These are phyloP conservation scores for Perodicticus potto DNA, from an alignment of 2,797 vertebrate genomes.

Conservation along the genomic window DNA sequence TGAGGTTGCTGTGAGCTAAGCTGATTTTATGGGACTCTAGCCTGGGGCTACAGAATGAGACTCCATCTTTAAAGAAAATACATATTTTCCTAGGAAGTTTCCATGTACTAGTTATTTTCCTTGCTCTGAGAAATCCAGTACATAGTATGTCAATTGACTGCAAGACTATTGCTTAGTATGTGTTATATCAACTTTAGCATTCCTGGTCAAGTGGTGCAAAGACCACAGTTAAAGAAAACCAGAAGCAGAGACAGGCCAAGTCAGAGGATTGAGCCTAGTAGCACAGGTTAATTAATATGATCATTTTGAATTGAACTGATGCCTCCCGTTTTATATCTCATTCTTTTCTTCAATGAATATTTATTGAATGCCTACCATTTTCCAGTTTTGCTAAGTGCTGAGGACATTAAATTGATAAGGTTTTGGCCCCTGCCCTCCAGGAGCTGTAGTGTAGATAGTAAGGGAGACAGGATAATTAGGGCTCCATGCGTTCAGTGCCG, in stretches of 20 bases:
- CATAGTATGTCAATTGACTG: neutral
- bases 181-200: neutral
- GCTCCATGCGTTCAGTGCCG: neutral
- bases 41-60: too few relatives aligned
- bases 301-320: constrained; percentile 23
- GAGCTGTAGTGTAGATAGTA: neutral
- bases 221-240: neutral
- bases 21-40: too few relatives aligned
- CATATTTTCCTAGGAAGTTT: neutral
- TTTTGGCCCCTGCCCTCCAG: neutral
- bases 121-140: constrained; percentile 39
- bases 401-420: neutral
- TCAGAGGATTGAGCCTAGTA: neutral
- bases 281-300: neutral
- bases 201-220: neutral
- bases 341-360: constrained; percentile 37
- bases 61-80: too few relatives aligned
- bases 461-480: neutral
- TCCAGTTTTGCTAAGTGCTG: constrained; percentile 27
- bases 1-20: too few relatives aligned
- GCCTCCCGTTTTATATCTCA: neutral
- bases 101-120: constrained; percentile 27
- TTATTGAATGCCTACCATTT: constrained; percentile 19
- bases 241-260: neutral
- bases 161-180: neutral